phyloP scores from a whole-genome alignment of 2,888 invertebrate species.

The Nomada hirtipes region DNA sequence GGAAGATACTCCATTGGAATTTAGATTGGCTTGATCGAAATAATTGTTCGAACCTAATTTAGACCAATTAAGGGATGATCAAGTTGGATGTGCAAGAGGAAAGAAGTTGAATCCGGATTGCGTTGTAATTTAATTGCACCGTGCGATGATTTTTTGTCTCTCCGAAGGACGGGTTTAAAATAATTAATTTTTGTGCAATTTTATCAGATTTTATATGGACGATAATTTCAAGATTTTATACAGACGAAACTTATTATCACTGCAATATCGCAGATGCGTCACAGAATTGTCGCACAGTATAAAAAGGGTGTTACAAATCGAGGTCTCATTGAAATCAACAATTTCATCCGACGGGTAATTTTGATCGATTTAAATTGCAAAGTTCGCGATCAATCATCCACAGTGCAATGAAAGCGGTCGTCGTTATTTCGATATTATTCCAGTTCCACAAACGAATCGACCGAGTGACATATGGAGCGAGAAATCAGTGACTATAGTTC shows the following conservation, averaged over 20 bases:
- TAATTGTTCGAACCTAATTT: constrained; percentile 39
- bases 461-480: background rate
- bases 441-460: constrained; percentile 4
- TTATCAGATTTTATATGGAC: too few relatives aligned
- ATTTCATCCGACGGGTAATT: background rate
- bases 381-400: constrained; percentile 24
- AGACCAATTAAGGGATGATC: constrained; percentile 32
- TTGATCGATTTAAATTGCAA: constrained; percentile 2
- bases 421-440: constrained; percentile 21
- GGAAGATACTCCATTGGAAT: constrained; percentile 12
- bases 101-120: constrained; percentile 20
- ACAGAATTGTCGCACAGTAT: background rate
- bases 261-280: background rate
- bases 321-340: background rate
- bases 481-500: background rate
- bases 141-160: background rate
- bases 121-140: too few relatives aligned
- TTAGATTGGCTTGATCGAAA: constrained; percentile 28
- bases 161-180: background rate
- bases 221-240: too few relatives aligned
- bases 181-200: background rate
- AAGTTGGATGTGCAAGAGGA: background rate
- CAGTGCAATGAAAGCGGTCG: background rate
- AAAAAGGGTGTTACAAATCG: background rate
- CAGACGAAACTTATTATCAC: too few relatives aligned